Evolutionary conservation across 2,888 invertebrate species (phyloP), one percentile per base, ranked within the genome.

Genomic region (Andrena marginata): DNA sequence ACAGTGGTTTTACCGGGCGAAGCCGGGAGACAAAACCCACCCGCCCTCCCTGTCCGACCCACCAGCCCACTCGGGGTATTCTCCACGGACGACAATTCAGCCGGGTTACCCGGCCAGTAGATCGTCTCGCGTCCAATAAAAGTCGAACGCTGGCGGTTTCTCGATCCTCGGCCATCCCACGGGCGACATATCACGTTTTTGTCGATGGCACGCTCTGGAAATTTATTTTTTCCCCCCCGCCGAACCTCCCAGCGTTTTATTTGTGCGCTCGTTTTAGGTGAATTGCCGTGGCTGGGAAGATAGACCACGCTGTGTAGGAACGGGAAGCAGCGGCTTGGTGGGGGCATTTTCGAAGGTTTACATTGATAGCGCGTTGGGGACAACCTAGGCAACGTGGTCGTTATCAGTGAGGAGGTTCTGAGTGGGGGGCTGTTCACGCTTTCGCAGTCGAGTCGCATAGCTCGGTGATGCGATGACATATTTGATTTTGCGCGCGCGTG

Each of bases 91-190:
- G 80, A 86, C 88, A 77, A 85, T 87, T 85, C 86, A 77, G 54
- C 77, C 59, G 71, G 56, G 63, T 75, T 77, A 70, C 63, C 78
- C 77, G 80, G 78, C 70, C 70, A 63, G 78, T 71, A 65, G 74
- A 70, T 86, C 85, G 84, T 81, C 79, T 80, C 77, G 68, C 69
- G 79, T 86, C 88, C 83, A 85, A 88, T 87, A 87, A 87, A 87
- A 87, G 88, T 87, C 85, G 80, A 63, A 72, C 59, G 62, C 48
- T 35, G 60, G 74, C 68, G 76, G 71, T 80, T 72, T 73, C 78
- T 76, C 80, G 84, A 70, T 80, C 74, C 82, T 77, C 77, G 42
- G 77, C 54, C 77, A 80, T 75, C 77, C 74, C 82, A 42, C 48
- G 65, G 56, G 71, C 79, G 67, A 84, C 82, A 76, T 88, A 82